A percentile compares a stretch with the other conserved stretches of the same genome.
These are phyloP conservation scores for Nerophis ophidion DNA, from an alignment of 2,113 vertebrate species.

Conservation along the genomic window DNA sequence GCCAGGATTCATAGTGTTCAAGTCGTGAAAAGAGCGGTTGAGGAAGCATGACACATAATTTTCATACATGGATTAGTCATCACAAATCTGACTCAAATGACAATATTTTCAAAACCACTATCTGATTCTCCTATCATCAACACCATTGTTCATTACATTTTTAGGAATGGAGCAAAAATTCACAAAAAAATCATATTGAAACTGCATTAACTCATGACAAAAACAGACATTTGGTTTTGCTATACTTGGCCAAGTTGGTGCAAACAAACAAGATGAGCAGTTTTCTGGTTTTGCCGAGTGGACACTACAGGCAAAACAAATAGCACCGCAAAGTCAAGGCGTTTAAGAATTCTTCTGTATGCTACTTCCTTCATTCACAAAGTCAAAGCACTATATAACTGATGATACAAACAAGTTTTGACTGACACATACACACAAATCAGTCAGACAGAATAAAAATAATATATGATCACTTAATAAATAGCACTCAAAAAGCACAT, in stretches of 20 bases:
- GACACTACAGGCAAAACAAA: conserved; percentile 13
- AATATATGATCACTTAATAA: not conserved
- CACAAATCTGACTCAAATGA: not conserved
- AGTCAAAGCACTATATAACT: not conserved
- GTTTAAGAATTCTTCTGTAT: conserved; percentile 1
- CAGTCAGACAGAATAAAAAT: not conserved
- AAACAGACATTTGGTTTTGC: not conserved
- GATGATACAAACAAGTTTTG: conserved; percentile 2
- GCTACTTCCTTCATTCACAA: not conserved
- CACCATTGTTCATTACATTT: not conserved
- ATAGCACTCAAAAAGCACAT: not conserved
- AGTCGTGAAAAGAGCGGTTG: not conserved
- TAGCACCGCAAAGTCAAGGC: conserved; percentile 8
- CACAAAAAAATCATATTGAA: not conserved
- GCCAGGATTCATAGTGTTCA: not conserved
- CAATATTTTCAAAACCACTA: not conserved
- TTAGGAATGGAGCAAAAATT: not conserved
- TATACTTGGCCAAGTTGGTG: not conserved
- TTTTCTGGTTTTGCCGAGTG: conserved; percentile 11
- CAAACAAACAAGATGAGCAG: conserved; percentile 11
- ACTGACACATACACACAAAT: not conserved
- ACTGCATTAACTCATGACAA: no score
- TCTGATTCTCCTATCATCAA: not conserved
- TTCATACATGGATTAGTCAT: not conserved
- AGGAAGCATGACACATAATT: not conserved